Percentiles rank a stretch among this genome's conserved stretches.
Evolutionary conservation across 1,140 invertebrate genomes (phyloP).

Genomic region (Heliothis virescens): DNA sequence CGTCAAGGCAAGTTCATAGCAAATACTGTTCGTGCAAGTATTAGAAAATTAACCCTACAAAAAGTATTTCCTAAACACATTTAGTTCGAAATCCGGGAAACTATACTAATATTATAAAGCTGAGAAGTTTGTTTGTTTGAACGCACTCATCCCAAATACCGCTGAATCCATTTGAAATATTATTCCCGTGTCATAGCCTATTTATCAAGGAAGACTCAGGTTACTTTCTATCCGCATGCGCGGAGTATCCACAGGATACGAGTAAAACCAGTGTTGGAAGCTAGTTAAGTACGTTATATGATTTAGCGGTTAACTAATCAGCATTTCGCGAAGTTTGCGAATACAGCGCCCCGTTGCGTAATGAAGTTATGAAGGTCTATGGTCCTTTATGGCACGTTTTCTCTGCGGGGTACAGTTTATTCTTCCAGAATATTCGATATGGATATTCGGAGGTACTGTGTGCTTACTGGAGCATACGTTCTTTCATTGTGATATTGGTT

Average conservation of each 20-base stretch:
- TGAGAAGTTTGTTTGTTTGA: too few species aligned
- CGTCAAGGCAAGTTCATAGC: neutral
- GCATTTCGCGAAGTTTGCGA: conserved; percentile 25
- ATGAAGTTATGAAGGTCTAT: conserved; percentile 9
- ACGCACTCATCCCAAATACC: too few species aligned
- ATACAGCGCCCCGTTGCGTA: neutral
- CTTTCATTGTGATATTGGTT: too few species aligned
- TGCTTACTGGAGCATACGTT: neutral
- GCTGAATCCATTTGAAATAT: too few species aligned
- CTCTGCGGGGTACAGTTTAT: neutral
- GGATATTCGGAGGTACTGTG: neutral
- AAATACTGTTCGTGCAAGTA: conserved; percentile 3
- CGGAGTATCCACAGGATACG: too few species aligned
- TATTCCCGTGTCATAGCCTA: too few species aligned
- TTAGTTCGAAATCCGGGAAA: too few species aligned
- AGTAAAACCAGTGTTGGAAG: too few species aligned
- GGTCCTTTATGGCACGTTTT: conserved; percentile 12
- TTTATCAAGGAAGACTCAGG: too few species aligned
- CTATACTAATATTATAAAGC: too few species aligned
- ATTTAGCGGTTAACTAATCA: conserved; percentile 26
- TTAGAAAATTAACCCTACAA: neutral
- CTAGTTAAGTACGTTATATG: neutral
- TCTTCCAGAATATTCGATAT: neutral
- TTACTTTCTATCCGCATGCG: neutral
- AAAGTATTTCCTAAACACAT: neutral